Evolutionary conservation across 2,113 vertebrate species (phyloP).

Genomic region (Leucopsar rothschildi): DNA sequence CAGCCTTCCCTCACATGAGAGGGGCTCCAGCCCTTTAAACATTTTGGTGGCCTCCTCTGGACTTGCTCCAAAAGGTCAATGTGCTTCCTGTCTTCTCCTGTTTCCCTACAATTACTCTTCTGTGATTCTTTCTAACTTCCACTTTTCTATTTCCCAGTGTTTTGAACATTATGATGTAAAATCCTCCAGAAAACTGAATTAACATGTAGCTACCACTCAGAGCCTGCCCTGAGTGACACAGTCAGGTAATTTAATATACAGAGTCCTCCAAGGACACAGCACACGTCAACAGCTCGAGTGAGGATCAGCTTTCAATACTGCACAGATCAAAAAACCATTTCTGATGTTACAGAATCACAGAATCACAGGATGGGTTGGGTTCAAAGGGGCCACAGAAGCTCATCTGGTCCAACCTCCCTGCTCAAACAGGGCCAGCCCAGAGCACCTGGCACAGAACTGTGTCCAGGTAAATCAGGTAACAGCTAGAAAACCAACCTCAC

Average conservation of each 20-base stretch:
- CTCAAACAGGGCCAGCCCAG: not conserved
- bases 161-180: not conserved
- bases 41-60: not conserved
- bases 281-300: not conserved
- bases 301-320: not conserved
- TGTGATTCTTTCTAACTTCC: not conserved
- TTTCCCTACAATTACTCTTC: not conserved
- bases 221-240: not conserved
- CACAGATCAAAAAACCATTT: not conserved
- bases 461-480: not conserved
- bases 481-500: not conserved
- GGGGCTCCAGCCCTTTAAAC: not conserved
- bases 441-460: not conserved
- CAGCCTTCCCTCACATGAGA: not conserved
- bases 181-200: not conserved
- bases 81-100: not conserved
- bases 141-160: not conserved
- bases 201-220: not conserved
- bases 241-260: not conserved
- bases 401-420: not conserved
- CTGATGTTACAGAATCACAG: not conserved
- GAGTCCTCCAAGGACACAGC: not conserved
- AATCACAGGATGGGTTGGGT: not conserved
- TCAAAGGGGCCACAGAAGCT: not conserved
- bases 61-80: not conserved